A percentile compares a stretch with the other conserved stretches of the same genome.
Evolutionary conservation across 1,140 invertebrate species (phyloP).

Genomic region (Helicoverpa armigera): DNA sequence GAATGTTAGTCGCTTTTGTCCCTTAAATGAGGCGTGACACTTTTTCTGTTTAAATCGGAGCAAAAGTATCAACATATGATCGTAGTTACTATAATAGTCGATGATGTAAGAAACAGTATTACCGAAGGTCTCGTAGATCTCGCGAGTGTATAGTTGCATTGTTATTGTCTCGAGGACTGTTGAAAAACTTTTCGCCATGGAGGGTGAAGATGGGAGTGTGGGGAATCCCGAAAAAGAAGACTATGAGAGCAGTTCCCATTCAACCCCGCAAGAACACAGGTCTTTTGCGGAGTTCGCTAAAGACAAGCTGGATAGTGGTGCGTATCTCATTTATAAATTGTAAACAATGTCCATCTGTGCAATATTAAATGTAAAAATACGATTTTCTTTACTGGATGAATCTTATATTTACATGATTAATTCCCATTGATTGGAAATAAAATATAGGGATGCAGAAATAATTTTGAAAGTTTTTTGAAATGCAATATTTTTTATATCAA

Average conservation of each 20-base stretch:
- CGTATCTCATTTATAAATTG: conserved; percentile 47
- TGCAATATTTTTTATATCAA: no score
- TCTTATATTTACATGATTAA: background rate
- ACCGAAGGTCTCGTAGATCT: conserved; percentile 61
- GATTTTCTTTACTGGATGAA: background rate
- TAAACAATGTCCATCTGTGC: background rate
- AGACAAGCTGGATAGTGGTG: conserved; percentile 83
- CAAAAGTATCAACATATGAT: conserved; percentile 23
- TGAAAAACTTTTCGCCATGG: conserved; percentile 67
- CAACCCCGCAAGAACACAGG: conserved; percentile 81
- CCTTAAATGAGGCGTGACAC: conserved; percentile 5
- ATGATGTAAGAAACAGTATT: conserved; percentile 81
- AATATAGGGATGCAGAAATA: no score
- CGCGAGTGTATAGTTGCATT: conserved; percentile 56
- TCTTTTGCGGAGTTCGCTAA: conserved; percentile 83
- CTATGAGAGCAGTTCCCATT: conserved; percentile 78
- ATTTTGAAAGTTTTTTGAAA: no score
- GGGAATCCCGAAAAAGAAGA: conserved; percentile 78
- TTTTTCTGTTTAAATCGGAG: conserved; percentile 6
- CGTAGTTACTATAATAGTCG: conserved; percentile 71
- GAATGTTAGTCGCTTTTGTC: conserved; percentile 31
- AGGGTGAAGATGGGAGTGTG: conserved; percentile 70
- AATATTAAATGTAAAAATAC: background rate
- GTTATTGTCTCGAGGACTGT: conserved; percentile 56
- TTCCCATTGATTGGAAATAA: no score